Percentiles rank a stretch among this genome's conserved stretches.
Evolutionary conservation across 1,140 invertebrate species (phyloP).

Genomic region (Sipha flava): DNA sequence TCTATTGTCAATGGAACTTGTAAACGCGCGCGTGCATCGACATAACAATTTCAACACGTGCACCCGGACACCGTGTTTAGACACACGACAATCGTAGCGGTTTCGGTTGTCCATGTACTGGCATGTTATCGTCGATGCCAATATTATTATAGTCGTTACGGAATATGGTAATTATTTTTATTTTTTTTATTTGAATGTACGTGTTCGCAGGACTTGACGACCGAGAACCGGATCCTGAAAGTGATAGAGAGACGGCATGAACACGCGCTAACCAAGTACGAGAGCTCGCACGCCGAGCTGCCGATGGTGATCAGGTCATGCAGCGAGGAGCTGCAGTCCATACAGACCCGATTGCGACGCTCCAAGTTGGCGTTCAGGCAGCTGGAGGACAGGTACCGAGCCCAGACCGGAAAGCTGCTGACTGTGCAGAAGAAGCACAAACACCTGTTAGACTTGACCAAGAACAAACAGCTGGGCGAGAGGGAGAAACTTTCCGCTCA

Average conservation of each 20-base stretch:
- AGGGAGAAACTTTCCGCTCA: slow-evolving; percentile 60
- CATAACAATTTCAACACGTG: no score
- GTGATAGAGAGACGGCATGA: slow-evolving; percentile 67
- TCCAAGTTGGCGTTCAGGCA: slow-evolving; percentile 32
- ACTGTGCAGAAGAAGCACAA: slow-evolving; percentile 55
- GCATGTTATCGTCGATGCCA: no score
- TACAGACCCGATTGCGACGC: slow-evolving; percentile 57
- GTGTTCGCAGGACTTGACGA: slow-evolving; percentile 53
- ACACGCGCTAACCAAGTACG: slow-evolving; percentile 55
- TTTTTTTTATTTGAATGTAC: no score
- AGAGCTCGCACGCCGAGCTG: slow-evolving; percentile 37
- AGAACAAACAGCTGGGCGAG: slow-evolving; percentile 61
- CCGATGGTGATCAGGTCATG: slow-evolving; percentile 51
- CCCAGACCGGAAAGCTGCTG: slow-evolving; percentile 34
- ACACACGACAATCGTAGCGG: no score
- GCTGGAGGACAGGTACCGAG: slow-evolving; percentile 34
- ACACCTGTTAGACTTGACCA: slow-evolving; percentile 58
- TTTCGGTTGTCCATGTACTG: no score
- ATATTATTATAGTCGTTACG: no score
- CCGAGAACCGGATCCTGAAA: slow-evolving; percentile 63
- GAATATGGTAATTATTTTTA: no score
- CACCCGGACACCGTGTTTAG: no score
- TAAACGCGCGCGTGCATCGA: no score
- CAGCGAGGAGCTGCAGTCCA: slow-evolving; percentile 62
- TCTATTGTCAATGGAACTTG: no score